Base-by-base conservation (phyloP, 2,888 invertebrate species). In the Meiosimyza platycephala region DNA sequence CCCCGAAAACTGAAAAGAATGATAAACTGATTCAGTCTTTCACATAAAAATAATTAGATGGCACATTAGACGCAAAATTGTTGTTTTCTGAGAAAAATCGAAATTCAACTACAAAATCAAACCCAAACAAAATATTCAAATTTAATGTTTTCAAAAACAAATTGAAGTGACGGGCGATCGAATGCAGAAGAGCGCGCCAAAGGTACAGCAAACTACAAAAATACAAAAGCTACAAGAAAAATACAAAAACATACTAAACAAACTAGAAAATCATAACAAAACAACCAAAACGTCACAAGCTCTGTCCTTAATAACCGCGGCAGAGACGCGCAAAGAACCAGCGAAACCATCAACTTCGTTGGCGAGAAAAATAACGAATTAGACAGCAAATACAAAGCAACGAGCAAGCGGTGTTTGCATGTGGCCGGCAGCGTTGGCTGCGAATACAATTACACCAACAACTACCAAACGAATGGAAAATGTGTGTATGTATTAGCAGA, bases 131-230 rank as follows among this genome's bases (percentile, higher is more conserved):
- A 2, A 28, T 28, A 3, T n/a, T n/a, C n/a, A 28, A 28, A 28
- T 28, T 28, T 28, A 4, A 28, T 3, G 28, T 28, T 28, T 28
- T 40, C 6, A 40, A 40, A 40, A 9, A 16, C 48, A 51, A 48
- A 2, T 47, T 9, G 16, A 64, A 50, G 51, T 51, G 47, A 12
- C 63, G 63, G 12, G 64, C 13, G 28, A 28, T 28, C 28, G 28
- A 51, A 12, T 2, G 15, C 64, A 55, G 62, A 40, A 12, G 57
- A 40, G 48, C 60, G 63, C 62, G 22, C 51, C 55, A 64, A 65
- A 82, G 80, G 83, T 80, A 83, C 82, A 83, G 83, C 83, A 83
- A 81, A 83, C 83, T 83, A 81, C 82, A 81, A 83, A 82, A 83
- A 83, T 78, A 82, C 79, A 75, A 82, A 81, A 81, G 65, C 48